Percentiles rank a stretch among this genome's conserved stretches.
These are phyloP conservation scores for Enteromius fasciolatus DNA, from an alignment of 2,797 vertebrate genomes.

Conservation along the genomic window DNA sequence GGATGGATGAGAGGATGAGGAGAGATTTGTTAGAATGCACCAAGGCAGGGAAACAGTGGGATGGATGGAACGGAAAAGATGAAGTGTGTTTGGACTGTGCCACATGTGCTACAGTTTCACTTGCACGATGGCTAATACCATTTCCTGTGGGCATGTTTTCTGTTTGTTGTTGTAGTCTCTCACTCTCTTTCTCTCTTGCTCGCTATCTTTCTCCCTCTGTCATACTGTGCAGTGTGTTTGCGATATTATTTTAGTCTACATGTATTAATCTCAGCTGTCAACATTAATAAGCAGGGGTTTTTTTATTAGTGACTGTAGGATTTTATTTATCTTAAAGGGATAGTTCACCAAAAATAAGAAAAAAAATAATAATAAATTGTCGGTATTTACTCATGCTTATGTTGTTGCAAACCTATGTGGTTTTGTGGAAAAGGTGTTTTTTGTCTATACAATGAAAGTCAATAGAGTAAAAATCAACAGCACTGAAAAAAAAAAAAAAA, in stretches of 20 bases:
- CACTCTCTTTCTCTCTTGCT: constrained; percentile 23
- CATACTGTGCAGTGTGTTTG: constrained; percentile 49
- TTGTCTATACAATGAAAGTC: neutral
- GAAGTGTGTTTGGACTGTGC: constrained; percentile 34
- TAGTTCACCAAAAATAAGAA: neutral
- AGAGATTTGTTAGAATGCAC: constrained; percentile 45
- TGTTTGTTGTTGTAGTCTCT: constrained; percentile 34
- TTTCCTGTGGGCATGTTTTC: constrained; percentile 27
- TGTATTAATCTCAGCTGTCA: constrained; percentile 66
- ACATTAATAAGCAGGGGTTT: constrained; percentile 60
- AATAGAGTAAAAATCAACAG: neutral
- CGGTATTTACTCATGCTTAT: neutral
- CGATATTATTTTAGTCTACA: constrained; percentile 58
- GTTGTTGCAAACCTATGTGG: neutral
- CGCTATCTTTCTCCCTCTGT: constrained; percentile 31
- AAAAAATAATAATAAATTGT: neutral
- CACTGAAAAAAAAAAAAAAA: neutral
- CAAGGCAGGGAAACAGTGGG: constrained; percentile 18
- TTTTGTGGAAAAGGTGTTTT: neutral
- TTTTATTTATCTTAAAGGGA: neutral
- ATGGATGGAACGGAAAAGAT: constrained; percentile 19
- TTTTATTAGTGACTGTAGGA: constrained; percentile 60
- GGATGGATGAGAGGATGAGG: neutral
- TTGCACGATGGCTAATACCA: constrained; percentile 44
- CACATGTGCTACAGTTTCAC: constrained; percentile 49